These are phyloP conservation scores for Dasyurus viverrinus DNA, from an alignment of 2,113 vertebrate genomes.

Conservation along the genomic window DNA sequence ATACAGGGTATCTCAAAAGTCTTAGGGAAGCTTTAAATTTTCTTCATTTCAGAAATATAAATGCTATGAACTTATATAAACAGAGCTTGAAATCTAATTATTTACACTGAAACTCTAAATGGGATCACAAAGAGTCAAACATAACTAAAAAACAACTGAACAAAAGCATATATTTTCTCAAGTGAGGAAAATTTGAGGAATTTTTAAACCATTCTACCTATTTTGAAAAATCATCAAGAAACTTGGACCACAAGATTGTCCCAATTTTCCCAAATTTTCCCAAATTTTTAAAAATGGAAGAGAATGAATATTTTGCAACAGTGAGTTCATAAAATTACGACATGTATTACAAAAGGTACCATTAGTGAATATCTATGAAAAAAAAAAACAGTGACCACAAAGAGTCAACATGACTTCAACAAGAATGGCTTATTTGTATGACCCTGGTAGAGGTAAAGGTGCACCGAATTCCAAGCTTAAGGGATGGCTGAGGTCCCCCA, in stretches of 20 bases:
- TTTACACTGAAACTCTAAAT: neutral
- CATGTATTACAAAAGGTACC: neutral
- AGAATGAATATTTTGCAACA: neutral
- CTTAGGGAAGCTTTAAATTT: neutral
- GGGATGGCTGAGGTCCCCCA: neutral
- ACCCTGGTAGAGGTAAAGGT: neutral
- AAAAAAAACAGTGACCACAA: neutral
- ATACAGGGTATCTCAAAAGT: neutral
- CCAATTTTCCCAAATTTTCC: neutral
- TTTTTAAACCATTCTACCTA: neutral
- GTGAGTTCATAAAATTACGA: neutral
- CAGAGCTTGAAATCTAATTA: neutral
- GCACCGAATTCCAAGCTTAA: neutral
- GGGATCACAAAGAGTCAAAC: neutral
- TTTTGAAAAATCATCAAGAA: neutral
- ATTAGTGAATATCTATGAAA: neutral
- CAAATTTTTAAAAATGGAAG: neutral
- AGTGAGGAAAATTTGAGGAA: neutral
- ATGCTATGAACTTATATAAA: neutral
- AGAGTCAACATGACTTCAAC: neutral
- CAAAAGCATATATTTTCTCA: neutral
- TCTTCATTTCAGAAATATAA: neutral
- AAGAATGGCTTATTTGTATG: neutral
- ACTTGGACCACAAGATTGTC: neutral
- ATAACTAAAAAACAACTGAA: neutral